Conservation (phyloP, 2,113 vertebrate species). For the Setophaga petechia region DNA sequence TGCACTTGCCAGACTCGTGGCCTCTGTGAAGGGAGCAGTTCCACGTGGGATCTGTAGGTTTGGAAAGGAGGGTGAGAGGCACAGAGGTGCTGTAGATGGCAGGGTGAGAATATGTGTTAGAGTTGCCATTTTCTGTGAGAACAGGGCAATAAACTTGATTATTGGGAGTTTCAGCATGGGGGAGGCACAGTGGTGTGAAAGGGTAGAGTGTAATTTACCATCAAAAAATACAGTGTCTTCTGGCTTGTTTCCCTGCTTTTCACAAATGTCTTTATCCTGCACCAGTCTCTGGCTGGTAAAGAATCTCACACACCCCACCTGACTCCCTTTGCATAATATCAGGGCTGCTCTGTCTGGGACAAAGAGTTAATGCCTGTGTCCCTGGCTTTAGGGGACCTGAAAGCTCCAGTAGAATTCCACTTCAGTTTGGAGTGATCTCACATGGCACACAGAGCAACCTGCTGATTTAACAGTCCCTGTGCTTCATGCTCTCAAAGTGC, state of each 20-base stretch:
- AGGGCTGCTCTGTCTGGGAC: neutral
- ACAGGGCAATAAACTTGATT: neutral
- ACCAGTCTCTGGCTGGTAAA: neutral
- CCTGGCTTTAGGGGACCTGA: neutral
- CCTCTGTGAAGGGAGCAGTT: neutral
- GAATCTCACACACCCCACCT: neutral
- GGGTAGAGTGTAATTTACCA: neutral
- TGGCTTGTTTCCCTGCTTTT: neutral
- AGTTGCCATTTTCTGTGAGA: neutral
- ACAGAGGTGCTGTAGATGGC: neutral
- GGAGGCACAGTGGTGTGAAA: neutral
- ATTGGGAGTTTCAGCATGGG: neutral
- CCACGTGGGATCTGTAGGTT: neutral
- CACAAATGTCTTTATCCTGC: neutral
- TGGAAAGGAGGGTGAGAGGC: neutral
- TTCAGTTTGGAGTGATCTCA: neutral
- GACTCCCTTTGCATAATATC: neutral
- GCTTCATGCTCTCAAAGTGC: neutral
- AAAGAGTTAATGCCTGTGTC: neutral
- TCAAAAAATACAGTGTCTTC: neutral
- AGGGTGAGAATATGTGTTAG: neutral
- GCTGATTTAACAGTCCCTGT: neutral
- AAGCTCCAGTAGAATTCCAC: neutral
- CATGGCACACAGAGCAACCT: neutral
- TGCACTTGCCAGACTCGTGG: neutral